phyloP scores from a whole-genome alignment of 1,140 invertebrate species.

The Bombus cullumanus region DNA sequence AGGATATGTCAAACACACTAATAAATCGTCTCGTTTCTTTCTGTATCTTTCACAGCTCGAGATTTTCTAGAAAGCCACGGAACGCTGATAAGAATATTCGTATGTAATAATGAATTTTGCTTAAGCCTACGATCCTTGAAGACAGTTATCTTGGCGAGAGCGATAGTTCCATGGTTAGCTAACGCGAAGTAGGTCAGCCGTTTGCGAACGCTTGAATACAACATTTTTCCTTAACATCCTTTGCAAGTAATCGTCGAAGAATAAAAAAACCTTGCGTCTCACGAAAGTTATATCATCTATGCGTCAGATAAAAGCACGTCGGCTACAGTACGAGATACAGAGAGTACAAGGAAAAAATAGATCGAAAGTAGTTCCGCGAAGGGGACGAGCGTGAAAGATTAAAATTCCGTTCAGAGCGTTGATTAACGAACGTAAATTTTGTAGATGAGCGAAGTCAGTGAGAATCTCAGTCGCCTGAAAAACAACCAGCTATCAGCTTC shows the following conservation, averaged over 20 bases:
- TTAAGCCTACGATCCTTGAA: neutral
- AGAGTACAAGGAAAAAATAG: neutral
- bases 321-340: neutral
- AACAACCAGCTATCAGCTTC: neutral
- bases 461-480: conserved; percentile 22
- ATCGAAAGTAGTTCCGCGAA: neutral
- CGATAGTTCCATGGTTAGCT: neutral
- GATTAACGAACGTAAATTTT: conserved; percentile 69
- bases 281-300: neutral
- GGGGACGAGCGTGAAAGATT: neutral
- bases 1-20: neutral
- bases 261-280: too few relatives aligned
- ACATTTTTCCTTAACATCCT: neutral
- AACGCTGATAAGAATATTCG: neutral
- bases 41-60: neutral
- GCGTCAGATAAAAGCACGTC: neutral
- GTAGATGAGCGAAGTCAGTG: too few relatives aligned
- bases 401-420: conserved; percentile 28
- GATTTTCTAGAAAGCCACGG: neutral
- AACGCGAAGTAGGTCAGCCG: neutral
- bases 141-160: neutral
- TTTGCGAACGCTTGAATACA: neutral
- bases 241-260: neutral
- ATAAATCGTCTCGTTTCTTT: neutral
- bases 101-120: neutral